phyloP scores from a whole-genome alignment of 1,140 invertebrate species.

The Geopemphigus sp. region DNA sequence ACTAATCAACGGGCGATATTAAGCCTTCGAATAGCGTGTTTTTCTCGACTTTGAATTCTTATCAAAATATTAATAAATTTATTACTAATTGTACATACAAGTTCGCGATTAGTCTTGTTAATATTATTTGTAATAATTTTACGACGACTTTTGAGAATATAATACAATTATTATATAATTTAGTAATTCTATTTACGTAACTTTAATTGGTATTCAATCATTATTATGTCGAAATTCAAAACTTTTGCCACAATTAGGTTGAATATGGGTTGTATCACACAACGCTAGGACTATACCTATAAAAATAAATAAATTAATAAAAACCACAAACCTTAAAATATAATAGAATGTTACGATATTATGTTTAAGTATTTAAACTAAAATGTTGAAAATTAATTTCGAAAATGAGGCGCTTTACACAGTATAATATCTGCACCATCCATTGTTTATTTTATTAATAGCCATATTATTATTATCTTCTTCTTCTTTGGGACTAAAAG shows the following conservation, averaged over 20 bases:
- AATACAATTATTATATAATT: no score
- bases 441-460: background rate
- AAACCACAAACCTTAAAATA: no score
- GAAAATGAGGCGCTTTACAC: background rate
- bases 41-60: no score
- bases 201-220: conserved; percentile 2
- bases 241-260: conserved; percentile 6
- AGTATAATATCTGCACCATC: background rate
- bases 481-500: background rate
- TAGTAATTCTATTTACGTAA: background rate
- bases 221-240: conserved; percentile 18
- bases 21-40: no score
- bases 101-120: no score
- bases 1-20: no score
- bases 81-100: no score
- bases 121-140: no score
- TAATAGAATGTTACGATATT: no score
- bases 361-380: background rate
- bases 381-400: background rate
- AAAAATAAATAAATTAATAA: no score
- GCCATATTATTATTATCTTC: background rate
- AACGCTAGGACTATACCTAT: background rate
- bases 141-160: no score
- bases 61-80: no score
- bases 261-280: background rate